Base-by-base conservation (phyloP, 2,888 invertebrate species). In the Sarcophaga subvicina region DNA sequence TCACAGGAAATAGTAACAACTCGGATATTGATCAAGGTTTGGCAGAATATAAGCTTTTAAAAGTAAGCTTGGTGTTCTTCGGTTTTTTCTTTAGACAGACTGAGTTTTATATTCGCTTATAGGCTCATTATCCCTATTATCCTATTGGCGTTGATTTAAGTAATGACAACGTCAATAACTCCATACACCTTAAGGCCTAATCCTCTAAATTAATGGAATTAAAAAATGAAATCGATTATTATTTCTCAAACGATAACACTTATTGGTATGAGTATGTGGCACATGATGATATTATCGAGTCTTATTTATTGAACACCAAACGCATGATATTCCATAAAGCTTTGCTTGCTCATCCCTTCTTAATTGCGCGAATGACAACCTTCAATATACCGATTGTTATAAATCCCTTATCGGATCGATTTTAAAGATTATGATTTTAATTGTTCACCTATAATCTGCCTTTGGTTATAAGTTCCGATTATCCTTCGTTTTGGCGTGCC, bases 191-290 rank as follows among this genome's bases (percentile, higher is more conserved):
- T 5, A 90, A 94, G 22, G 94, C 95, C 20, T 96, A 95, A 80
- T 93, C 94, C 0, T 92, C 95, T 0, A 93, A 95, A 85, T 91
- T 97, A 37, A 88, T 94, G 37, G 91, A 93, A 11, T 90, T 94
- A 0, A 92, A 94, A 1, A 91, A 93, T 1, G 86, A 91, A 54
- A 92, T 96, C 0, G 93, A 95, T 76, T 96, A 95, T 89, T 97
- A 96, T 91, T 96, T 97, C 90, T 97, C 97, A 90, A 96, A 97
- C 0, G 97, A 97, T 0, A 97, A 97, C 93, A 96, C 97, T 0
- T 95, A 96, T 90, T 96, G 96, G 96, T 94, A 93, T 89, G 96
- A 95, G n/a, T 93, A 93, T 25, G 86, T 90, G 0, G 94, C 95
- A 0, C 97, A 97, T 90, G 94, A 95, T 63, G 97, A 97, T 91